Conservation (phyloP, 2,113 vertebrate genomes). For the Lampris incognitus region DNA sequence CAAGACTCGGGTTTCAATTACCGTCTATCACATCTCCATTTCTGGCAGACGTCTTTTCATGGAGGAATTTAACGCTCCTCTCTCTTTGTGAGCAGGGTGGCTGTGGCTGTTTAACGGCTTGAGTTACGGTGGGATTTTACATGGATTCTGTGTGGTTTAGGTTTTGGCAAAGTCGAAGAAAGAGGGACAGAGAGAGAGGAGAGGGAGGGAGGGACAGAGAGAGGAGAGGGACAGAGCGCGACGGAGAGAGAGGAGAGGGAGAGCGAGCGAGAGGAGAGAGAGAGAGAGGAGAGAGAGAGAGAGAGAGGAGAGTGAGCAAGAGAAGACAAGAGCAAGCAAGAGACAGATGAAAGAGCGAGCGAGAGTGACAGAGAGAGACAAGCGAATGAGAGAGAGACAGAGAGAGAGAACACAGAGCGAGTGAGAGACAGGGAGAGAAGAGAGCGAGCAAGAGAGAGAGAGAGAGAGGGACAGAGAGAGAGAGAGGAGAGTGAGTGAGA, state of each 20-base stretch:
- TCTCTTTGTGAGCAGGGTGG: conserved; percentile 34
- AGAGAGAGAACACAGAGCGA: too few species aligned
- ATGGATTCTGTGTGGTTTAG: conserved; percentile 20
- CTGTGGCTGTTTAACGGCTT: conserved; percentile 35
- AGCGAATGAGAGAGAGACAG: too few species aligned
- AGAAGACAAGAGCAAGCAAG: too few species aligned
- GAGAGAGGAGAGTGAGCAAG: too few species aligned
- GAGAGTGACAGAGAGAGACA: too few species aligned
- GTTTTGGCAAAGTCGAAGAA: not conserved
- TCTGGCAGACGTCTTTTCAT: conserved; percentile 48
- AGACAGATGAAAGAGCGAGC: too few species aligned
- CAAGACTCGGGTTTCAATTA: conserved; percentile 56
- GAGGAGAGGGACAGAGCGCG: too few species aligned
- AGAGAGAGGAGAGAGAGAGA: too few species aligned
- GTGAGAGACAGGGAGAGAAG: too few species aligned
- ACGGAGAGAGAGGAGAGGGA: not conserved
- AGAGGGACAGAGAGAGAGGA: not conserved
- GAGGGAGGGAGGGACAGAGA: not conserved
- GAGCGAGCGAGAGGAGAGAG: not conserved
- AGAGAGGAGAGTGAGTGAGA: too few species aligned
- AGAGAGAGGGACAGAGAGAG: too few species aligned
- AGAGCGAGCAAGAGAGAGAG: too few species aligned
- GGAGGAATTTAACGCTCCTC: conserved; percentile 35
- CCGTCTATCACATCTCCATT: conserved; percentile 55
- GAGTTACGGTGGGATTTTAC: not conserved